Conservation (phyloP, 2,113 vertebrate species). For the Bagarius yarrelli region DNA sequence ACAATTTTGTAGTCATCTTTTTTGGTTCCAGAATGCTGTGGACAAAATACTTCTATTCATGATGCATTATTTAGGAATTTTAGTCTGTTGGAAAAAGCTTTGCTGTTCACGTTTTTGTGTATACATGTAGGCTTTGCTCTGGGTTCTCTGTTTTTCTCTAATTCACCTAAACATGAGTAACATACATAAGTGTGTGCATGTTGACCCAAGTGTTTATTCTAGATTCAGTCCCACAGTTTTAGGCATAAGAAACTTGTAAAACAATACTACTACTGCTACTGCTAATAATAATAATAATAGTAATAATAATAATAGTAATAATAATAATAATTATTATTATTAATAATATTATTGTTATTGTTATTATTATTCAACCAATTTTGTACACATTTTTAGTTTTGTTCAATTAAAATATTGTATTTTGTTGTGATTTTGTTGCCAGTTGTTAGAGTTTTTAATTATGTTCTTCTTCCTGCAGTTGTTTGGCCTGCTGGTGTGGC, state of each 20-base stretch:
- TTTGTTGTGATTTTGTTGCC: not conserved
- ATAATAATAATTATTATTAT: not conserved
- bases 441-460: not conserved
- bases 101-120: not conserved
- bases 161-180: not conserved
- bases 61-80: not conserved
- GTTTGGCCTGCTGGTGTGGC: conserved; percentile 86
- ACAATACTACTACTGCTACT: not conserved
- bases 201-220: not conserved
- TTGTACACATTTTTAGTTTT: not conserved
- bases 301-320: not conserved
- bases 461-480: conserved; percentile 61
- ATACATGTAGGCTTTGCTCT: not conserved
- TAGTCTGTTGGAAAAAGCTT: not conserved
- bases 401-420: not conserved
- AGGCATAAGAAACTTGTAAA: not conserved
- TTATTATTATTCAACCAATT: not conserved
- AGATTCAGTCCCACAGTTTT: not conserved
- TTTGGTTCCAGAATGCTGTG: not conserved
- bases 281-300: not conserved
- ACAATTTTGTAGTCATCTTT: not conserved
- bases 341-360: not conserved
- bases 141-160: not conserved
- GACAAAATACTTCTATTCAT: not conserved
- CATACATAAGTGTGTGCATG: not conserved